A percentile compares a stretch with the other conserved stretches of the same genome.
Evolutionary conservation across 2,888 invertebrate species (phyloP).

Genomic region (Geotrupes spiniger): DNA sequence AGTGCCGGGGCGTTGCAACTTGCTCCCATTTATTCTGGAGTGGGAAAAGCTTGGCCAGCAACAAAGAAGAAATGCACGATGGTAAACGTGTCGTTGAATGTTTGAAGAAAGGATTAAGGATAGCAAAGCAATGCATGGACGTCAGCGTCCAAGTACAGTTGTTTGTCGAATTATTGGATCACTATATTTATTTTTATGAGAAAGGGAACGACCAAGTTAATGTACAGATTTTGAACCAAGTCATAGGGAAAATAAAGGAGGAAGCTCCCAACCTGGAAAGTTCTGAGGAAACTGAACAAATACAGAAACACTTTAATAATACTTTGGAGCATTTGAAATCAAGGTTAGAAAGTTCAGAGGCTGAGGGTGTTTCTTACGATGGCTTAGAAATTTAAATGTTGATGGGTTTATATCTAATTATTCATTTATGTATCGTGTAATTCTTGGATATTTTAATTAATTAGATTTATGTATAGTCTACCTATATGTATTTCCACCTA

Average conservation of each 20-base stretch:
- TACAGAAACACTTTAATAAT: constrained; percentile 92
- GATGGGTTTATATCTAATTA: too few relatives aligned
- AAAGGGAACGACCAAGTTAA: constrained; percentile 61
- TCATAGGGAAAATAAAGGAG: constrained; percentile 89
- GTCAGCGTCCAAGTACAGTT: constrained; percentile 93
- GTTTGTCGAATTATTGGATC: constrained; percentile 90
- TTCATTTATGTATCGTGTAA: too few relatives aligned
- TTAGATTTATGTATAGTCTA: too few relatives aligned
- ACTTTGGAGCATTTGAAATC: constrained; percentile 79
- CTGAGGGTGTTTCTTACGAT: constrained; percentile 63
- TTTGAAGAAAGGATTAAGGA: constrained; percentile 90
- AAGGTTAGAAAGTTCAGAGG: constrained; percentile 60
- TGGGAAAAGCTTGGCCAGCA: constrained; percentile 59
- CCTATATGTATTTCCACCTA: too few relatives aligned
- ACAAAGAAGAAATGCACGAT: constrained; percentile 72
- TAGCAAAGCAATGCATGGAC: constrained; percentile 98
- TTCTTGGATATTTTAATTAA: too few relatives aligned
- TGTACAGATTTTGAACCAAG: constrained; percentile 57
- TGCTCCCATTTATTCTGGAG: constrained; percentile 99
- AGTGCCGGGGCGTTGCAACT: constrained; percentile 89
- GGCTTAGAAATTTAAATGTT: constrained; percentile 59
- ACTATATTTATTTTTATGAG: constrained; percentile 91
- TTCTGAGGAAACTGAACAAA: constrained; percentile 95
- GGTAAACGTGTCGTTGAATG: constrained; percentile 91
- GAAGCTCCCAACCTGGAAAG: constrained; percentile 91